These are phyloP conservation scores for Masnerella sp. DNA, from an alignment of 2,888 invertebrate species.

Conservation along the genomic window DNA sequence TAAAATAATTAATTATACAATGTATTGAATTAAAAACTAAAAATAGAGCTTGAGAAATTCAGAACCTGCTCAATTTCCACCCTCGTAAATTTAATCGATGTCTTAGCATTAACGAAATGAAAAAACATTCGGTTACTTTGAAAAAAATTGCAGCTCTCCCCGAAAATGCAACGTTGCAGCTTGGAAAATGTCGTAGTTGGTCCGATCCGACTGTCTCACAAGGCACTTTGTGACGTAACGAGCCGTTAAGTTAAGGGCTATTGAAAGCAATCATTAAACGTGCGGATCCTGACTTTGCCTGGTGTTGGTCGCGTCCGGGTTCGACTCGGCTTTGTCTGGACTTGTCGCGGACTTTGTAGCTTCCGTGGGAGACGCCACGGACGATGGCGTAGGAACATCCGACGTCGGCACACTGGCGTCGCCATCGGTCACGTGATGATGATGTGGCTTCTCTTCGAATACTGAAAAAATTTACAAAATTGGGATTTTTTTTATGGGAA, in stretches of 20 bases:
- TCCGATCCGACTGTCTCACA: conserved; percentile 33
- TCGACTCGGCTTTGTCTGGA: conserved; percentile 72
- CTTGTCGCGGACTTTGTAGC: conserved; percentile 71
- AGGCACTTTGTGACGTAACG: conserved; percentile 33
- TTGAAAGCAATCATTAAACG: conserved; percentile 68
- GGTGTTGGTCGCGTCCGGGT: conserved; percentile 60
- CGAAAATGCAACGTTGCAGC: too few relatives aligned
- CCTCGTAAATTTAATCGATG: too few relatives aligned
- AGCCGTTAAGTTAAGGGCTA: conserved; percentile 60
- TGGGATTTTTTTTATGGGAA: neutral
- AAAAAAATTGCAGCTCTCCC: too few relatives aligned
- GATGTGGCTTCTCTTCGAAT: conserved; percentile 85
- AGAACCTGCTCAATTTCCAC: too few relatives aligned
- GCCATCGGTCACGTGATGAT: conserved; percentile 69
- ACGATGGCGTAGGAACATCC: conserved; percentile 70
- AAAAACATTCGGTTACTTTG: too few relatives aligned
- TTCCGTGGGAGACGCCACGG: conserved; percentile 73
- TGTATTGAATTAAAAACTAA: too few relatives aligned
- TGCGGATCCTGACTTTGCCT: conserved; percentile 65
- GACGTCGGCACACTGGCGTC: conserved; percentile 71
- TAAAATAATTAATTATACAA: too few relatives aligned
- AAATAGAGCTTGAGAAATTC: too few relatives aligned
- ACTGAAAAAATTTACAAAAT: conserved; percentile 80
- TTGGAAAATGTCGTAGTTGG: too few relatives aligned
- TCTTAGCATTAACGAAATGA: too few relatives aligned